Base-by-base conservation (phyloP, 2,113 vertebrate species). In the Mugil cephalus region DNA sequence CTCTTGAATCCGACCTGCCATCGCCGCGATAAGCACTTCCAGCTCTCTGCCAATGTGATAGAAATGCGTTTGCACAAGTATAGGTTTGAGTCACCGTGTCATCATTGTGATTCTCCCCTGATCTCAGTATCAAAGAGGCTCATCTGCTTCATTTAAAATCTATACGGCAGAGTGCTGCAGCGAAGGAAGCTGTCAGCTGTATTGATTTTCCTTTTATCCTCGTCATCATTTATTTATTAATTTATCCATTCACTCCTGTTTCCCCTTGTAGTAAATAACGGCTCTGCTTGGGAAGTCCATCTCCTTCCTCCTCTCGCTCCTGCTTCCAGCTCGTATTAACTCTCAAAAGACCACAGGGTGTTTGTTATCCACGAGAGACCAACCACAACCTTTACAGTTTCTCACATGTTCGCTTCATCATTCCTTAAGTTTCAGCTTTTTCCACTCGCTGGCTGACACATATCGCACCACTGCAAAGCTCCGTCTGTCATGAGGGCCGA, bases 161-260 rank as follows among this genome's bases (percentile, higher is more conserved):
- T 63, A 82, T 76, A 75, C 8, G 13, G 54, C 71, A 50, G 56
- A 73, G 72, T 61, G 72, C 58, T 24, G 30, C 38, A 24, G 79
- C 12, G 13, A 71, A 79, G 19, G 52, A 78, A 74, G 39, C 71
- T 81, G 82, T 85, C 79, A 70, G 70, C 52, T 56, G 18, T 82
- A 91, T 90, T 73, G 88, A 89, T 91, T 92, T 84, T 54, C 46
- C 69, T 75, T 89, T 81, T 75, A 82, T 87, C 79, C 45, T 68
- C 80, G 21, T 75, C 80, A 73, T 87, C 46, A 69, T 82, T 88
- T 87, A 88, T 89, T 87, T 88, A 84, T 78, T 87, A 60, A 86
- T 87, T 77, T 69, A 82, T 77, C 58, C 17, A 62, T 86, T 82
- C 58, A 40, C 71, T 79, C 69, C 68, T 6, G 11, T 39, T 66